These are phyloP conservation scores for Geotrypetes seraphini DNA, from an alignment of 2,797 vertebrate genomes.

Conservation along the genomic window DNA sequence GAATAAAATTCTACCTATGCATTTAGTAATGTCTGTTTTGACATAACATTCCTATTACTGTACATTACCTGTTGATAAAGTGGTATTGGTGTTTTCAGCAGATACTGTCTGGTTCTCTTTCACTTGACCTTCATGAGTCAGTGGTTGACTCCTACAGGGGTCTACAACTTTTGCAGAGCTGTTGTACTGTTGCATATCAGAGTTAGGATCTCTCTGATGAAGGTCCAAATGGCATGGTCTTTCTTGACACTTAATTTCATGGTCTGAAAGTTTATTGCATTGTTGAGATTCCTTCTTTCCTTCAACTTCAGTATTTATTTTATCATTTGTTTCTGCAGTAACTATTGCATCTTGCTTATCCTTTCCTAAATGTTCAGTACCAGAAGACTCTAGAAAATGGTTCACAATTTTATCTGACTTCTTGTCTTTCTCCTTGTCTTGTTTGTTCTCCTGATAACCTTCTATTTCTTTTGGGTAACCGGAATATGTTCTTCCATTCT, in stretches of 20 bases:
- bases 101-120: slow-evolving; percentile 61
- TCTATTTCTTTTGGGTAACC: slow-evolving; percentile 31
- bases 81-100: slow-evolving; percentile 65
- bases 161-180: slow-evolving; percentile 57
- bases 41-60: slow-evolving; percentile 59
- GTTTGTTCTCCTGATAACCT: slow-evolving; percentile 26
- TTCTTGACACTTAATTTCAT: slow-evolving; percentile 74
- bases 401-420: slow-evolving; percentile 6
- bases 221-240: slow-evolving; percentile 87
- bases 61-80: slow-evolving; percentile 97
- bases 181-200: slow-evolving; percentile 59
- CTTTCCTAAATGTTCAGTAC: slow-evolving; percentile 14
- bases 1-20: slow-evolving; percentile 30
- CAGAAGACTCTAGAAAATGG: slow-evolving; percentile 3
- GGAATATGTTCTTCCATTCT: slow-evolving; percentile 29
- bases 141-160: slow-evolving; percentile 68
- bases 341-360: slow-evolving; percentile 16
- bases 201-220: slow-evolving; percentile 64
- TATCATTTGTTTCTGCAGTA: slow-evolving; percentile 19
- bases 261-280: slow-evolving; percentile 35
- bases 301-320: slow-evolving; percentile 14
- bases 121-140: slow-evolving; percentile 70
- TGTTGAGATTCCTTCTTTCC: slow-evolving; percentile 25
- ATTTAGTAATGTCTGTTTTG: slow-evolving; percentile 32
- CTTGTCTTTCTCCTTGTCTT: slow-evolving; percentile 17